Base-by-base conservation (phyloP, 2,888 invertebrate genomes). In the Philereme vetulata region DNA sequence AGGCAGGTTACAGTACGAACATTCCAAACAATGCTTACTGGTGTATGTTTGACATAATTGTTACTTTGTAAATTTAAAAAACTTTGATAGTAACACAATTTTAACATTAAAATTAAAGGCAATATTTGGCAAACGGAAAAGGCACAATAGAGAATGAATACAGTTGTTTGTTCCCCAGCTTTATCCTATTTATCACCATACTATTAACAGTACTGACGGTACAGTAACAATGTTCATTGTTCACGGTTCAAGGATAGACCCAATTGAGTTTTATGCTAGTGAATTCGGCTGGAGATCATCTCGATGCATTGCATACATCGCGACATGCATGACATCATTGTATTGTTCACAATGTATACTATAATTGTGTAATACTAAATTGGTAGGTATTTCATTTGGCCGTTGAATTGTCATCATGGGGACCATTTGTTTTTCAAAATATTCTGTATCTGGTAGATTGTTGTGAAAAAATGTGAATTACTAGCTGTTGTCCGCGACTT, bases 181-280 rank as follows among this genome's bases (percentile, higher is more conserved):
- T 38, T 46, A 56, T 52, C 11, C 49, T 52, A 62, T 57, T n/a
- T 62, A 54, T 51, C 57, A 57, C 46, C 50, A 47, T 54, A 35
- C 51, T 61, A 56, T 57, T 62, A 48, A 51, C 38, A 44, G 47
- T 46, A 51, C 44, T 56, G 62, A 54, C 57, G 56, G 49, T 21
- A 57, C 42, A 50, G 47, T 32, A 36, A 62, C 58, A 62, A 62
- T 56, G 58, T 32, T 44, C 43, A 58, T 62, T 62, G 57, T 62
- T 59, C 55, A 52, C 54, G 55, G 51, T 62, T 55, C 62, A 62
- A 62, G 58, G 58, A 47, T 57, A 49, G 0, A 49, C 11, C 42
- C 55, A 51, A 21, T 60, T 46, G 54, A 46, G 45, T 10, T 42
- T 33, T 45, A 45, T 9, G 48, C 49, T 40, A 47, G 10, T 32